phyloP scores from a whole-genome alignment of 1,140 invertebrate genomes.

The Rhynchophorus ferrugineus region DNA sequence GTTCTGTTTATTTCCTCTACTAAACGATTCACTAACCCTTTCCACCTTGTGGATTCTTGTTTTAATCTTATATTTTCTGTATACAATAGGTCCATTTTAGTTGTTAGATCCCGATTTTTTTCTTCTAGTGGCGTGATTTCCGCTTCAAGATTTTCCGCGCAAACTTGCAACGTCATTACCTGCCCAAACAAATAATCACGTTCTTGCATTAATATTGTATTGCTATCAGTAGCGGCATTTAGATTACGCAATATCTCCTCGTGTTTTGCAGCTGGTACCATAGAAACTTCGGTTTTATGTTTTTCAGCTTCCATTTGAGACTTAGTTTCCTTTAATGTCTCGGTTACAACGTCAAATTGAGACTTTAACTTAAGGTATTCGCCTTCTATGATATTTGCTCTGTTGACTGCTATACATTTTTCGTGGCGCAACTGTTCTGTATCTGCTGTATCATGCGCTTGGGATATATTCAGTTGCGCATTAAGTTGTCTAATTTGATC shows the following conservation, averaged over 20 bases:
- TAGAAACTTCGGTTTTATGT: conserved; percentile 56
- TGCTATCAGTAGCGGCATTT: conserved; percentile 87
- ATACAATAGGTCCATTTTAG: conserved; percentile 56
- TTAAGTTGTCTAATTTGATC: conserved; percentile 79
- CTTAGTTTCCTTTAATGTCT: conserved; percentile 69
- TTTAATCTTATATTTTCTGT: conserved; percentile 62
- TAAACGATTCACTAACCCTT: conserved; percentile 70
- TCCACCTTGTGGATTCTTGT: conserved; percentile 66
- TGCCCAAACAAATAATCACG: conserved; percentile 62
- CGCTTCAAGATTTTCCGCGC: conserved; percentile 58
- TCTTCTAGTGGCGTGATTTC: conserved; percentile 70
- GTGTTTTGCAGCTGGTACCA: conserved; percentile 69
- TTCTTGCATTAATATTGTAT: conserved; percentile 79
- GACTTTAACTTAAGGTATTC: conserved; percentile 72
- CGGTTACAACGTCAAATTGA: conserved; percentile 60
- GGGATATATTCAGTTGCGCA: conserved; percentile 61
- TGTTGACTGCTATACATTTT: conserved; percentile 78
- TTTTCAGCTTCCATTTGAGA: conserved; percentile 54
- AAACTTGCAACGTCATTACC: conserved; percentile 55
- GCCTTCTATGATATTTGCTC: conserved; percentile 73
- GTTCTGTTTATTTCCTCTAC: conserved; percentile 87
- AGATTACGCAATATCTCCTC: conserved; percentile 81
- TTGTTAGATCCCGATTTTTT: conserved; percentile 60
- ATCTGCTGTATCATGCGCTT: conserved; percentile 45
- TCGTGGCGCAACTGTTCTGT: conserved; percentile 77